Conservation (phyloP, 2,797 vertebrate genomes). For the Xenops minutus region DNA sequence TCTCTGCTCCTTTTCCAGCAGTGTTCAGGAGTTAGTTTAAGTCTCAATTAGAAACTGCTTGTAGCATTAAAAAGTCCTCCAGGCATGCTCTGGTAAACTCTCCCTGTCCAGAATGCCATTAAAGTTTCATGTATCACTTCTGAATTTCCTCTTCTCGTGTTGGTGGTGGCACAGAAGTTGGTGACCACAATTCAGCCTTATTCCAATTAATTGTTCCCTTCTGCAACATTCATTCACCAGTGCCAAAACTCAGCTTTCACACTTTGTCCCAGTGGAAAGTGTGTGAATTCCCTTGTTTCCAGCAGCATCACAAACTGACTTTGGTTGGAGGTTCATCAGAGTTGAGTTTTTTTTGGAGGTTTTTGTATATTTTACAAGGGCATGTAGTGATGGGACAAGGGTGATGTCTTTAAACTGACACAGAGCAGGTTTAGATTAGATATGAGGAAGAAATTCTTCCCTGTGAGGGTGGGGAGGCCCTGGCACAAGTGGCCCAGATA, state of each 20-base stretch:
- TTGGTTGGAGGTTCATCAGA: neutral
- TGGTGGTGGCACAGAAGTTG: neutral
- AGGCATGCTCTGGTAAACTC: conserved; percentile 1
- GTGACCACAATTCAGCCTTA: neutral
- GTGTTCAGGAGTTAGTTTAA: conserved; percentile 25
- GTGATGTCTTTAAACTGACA: neutral
- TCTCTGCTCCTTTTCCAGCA: neutral
- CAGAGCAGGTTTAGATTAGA: neutral
- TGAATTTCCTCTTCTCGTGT: neutral
- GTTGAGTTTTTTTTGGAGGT: neutral
- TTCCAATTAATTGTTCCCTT: neutral
- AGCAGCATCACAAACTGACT: neutral
- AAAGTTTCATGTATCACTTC: neutral
- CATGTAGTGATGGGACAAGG: neutral
- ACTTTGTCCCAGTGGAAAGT: neutral
- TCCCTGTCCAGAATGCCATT: neutral
- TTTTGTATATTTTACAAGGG: neutral
- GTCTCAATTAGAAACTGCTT: conserved; percentile 29
- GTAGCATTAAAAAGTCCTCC: neutral
- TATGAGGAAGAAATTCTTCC: neutral
- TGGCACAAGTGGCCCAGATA: neutral
- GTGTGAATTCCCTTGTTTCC: neutral
- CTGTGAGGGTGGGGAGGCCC: accelerated
- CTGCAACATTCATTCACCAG: neutral
- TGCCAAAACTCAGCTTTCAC: neutral